Percentiles rank a stretch among this genome's conserved stretches.
phyloP scores from a whole-genome alignment of 1,140 invertebrate genomes.

The Drosophila mauritiana region DNA sequence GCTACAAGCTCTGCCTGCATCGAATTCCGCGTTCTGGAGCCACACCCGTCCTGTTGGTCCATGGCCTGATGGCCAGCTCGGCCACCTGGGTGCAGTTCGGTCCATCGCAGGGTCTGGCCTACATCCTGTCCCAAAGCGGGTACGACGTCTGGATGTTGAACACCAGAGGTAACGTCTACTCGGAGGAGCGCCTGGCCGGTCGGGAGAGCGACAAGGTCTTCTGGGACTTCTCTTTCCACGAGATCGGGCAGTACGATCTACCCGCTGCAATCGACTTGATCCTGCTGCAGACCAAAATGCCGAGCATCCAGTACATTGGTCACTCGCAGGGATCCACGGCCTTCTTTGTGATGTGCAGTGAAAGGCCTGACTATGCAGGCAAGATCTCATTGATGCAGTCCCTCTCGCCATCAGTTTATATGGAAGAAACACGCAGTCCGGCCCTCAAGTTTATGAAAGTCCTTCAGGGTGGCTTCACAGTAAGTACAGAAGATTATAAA shows the following conservation, averaged over 20 bases:
- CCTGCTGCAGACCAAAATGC: conserved; percentile 84
- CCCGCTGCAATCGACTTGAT: conserved; percentile 89
- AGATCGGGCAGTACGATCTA: conserved; percentile 89
- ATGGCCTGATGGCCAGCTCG: conserved; percentile 87
- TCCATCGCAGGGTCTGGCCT: conserved; percentile 85
- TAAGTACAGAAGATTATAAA: conserved; percentile 4
- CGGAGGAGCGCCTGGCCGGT: conserved; percentile 85
- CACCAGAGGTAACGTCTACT: conserved; percentile 88
- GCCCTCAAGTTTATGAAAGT: conserved; percentile 32
- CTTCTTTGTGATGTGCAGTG: conserved; percentile 87
- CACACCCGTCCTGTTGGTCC: conserved; percentile 87
- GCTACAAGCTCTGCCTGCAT: conserved; percentile 85
- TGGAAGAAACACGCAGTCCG: conserved; percentile 34
- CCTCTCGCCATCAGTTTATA: conserved; percentile 86
- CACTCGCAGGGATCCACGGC: conserved; percentile 86
- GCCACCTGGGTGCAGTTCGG: conserved; percentile 86
- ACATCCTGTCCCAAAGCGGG: conserved; percentile 88
- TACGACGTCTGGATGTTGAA: conserved; percentile 91
- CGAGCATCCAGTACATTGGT: conserved; percentile 84
- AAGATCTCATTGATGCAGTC: conserved; percentile 87
- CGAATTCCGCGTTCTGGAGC: conserved; percentile 60
- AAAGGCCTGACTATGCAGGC: conserved; percentile 88
- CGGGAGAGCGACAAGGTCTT: conserved; percentile 71
- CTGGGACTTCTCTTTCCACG: conserved; percentile 87
- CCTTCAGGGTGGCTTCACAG: conserved; percentile 29